Percentiles rank a stretch among this genome's conserved stretches.
These are phyloP conservation scores for Apoda limacodes DNA, from an alignment of 2,888 invertebrate species.

Conservation along the genomic window DNA sequence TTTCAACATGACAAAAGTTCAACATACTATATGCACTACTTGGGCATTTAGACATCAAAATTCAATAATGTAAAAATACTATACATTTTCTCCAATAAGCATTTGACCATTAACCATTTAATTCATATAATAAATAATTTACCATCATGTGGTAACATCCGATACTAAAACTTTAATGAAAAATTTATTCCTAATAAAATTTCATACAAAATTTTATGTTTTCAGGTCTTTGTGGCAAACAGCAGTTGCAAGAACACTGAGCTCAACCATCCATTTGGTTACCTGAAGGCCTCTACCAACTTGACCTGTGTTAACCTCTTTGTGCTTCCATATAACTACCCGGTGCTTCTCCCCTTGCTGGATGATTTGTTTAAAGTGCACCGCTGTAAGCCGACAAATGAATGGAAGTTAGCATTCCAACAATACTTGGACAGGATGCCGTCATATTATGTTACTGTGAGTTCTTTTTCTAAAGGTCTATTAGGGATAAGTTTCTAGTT, in stretches of 20 bases:
- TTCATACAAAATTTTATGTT: constrained; percentile 20
- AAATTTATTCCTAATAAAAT: no score
- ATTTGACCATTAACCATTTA: no score
- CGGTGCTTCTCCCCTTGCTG: constrained; percentile 89
- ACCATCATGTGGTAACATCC: no score
- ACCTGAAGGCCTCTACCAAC: constrained; percentile 95
- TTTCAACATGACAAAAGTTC: no score
- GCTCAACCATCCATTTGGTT: constrained; percentile 95
- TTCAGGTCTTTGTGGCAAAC: constrained; percentile 87
- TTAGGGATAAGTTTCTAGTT: background rate
- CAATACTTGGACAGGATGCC: constrained; percentile 97
- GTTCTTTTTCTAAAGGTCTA: constrained; percentile 17
- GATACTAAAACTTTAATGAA: no score
- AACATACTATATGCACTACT: no score
- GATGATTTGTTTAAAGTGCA: constrained; percentile 95
- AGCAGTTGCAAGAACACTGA: constrained; percentile 86
- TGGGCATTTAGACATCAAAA: no score
- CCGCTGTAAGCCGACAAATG: constrained; percentile 90
- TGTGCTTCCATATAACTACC: constrained; percentile 99
- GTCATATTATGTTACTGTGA: constrained; percentile 88
- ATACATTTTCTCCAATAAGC: no score
- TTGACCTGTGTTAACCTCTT: constrained; percentile 95
- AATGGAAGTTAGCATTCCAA: constrained; percentile 94
- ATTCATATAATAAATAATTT: no score
- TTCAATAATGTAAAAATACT: no score